Evolutionary conservation across 2,797 vertebrate genomes (phyloP), one percentile per base, ranked within the genome.

Genomic region (Tympanoctomys barrerae): DNA sequence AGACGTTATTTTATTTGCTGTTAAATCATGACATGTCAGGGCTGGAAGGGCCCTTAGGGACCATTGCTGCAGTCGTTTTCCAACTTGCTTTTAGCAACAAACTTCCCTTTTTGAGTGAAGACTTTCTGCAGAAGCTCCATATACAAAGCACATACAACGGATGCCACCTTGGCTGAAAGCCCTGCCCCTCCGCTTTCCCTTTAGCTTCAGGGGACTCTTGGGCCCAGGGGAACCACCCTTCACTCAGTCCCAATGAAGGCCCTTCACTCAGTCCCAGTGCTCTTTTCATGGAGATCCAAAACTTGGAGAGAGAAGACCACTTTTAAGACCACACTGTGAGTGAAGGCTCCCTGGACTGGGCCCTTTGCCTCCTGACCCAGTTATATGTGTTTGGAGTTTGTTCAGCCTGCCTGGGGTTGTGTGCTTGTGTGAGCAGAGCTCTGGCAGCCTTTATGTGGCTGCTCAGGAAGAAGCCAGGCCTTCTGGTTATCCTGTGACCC

Each of bases 21-120:
- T 91, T 96, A 91, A 96, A 92, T 95, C 95, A 94, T 22, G n/a
- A 81, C 64, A 39, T 80, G 79, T 95, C 90, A 90, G 73, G 49
- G 46, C 31, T 66, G 16, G 59, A 83, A 87, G 52, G 36, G 77
- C n/a, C 82, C 78, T 91, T 75, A 31, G 70, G 28, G 73, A 88
- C 28, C 4, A 49, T 57, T 18, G 33, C 75, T 90, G 62, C 5
- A 79, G 61, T 22, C 24, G 39, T 89, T 89, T 82, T 83, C 73
- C 88, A 77, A 90, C 59, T 87, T 57, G 26, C 75, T 94, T 42
- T 82, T 26, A 18, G 52, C 4, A 21, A 8, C 16, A 33, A 89
- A 73, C 16, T 89, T 85, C 16, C 70, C 62, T 31, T 22, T 39
- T 19, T 42, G 54, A 62, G 28, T 22, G 24, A 59, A 82, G 57